A percentile compares a stretch with the other conserved stretches of the same genome.
Evolutionary conservation across 2,797 vertebrate genomes (phyloP).

Genomic region (Eurystomus glaucurus): DNA sequence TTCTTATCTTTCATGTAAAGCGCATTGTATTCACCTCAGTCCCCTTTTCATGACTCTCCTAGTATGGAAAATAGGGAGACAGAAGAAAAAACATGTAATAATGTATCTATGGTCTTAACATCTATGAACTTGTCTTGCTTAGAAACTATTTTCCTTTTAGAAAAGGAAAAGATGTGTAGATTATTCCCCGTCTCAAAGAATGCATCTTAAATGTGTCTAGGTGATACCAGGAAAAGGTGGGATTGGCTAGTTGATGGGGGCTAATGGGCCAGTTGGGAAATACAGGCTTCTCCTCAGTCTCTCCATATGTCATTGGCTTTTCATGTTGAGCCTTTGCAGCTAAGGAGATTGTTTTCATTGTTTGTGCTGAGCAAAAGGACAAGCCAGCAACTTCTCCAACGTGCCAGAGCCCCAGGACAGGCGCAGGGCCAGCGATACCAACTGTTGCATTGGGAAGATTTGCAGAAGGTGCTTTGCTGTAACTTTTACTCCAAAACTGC

Average conservation of each 20-base stretch:
- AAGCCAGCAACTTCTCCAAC: fast-evolving
- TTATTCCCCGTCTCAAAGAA: neutral
- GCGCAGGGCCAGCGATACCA: fast-evolving
- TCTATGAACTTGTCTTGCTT: fast-evolving
- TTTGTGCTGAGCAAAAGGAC: neutral
- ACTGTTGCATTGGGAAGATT: neutral
- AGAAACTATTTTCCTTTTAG: neutral
- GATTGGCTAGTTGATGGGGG: fast-evolving
- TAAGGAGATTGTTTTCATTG: fast-evolving
- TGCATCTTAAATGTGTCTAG: neutral
- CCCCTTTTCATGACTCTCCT: neutral
- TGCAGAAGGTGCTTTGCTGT: neutral
- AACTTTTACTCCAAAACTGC: neutral
- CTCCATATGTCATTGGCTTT: fast-evolving
- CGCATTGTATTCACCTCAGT: fast-evolving
- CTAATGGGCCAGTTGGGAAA: neutral
- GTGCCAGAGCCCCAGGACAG: neutral
- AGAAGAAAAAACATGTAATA: fast-evolving
- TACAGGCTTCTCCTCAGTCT: neutral
- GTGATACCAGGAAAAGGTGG: neutral
- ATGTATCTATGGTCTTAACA: neutral
- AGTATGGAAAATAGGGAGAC: neutral
- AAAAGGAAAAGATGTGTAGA: neutral
- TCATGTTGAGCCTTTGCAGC: neutral
- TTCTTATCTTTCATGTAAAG: neutral